phyloP scores from a whole-genome alignment of 1,140 invertebrate species.

The Macrotrachela quadricornifera region DNA sequence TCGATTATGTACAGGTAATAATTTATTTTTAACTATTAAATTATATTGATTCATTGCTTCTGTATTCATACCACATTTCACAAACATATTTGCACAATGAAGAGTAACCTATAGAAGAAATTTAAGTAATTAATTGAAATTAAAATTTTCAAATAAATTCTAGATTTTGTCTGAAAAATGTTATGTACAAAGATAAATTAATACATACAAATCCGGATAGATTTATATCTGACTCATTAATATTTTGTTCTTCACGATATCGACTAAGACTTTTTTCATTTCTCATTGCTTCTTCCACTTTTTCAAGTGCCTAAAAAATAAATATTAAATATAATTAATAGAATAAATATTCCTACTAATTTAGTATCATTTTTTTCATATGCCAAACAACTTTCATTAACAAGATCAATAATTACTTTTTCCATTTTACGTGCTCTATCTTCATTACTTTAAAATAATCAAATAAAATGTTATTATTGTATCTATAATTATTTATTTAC shows the following conservation, averaged over 20 bases:
- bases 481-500: conserved; percentile 40
- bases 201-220: conserved; percentile 62
- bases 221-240: conserved; percentile 67
- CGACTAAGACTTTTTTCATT: conserved; percentile 65
- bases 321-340: no score
- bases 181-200: no score
- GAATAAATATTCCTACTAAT: conserved; percentile 18
- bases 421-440: conserved; percentile 62
- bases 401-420: conserved; percentile 53
- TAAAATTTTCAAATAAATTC: neutral
- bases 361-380: conserved; percentile 39
- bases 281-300: conserved; percentile 81
- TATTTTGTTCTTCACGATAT: conserved; percentile 64
- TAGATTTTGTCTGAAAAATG: no score
- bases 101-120: conserved; percentile 50
- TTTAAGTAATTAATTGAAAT: conserved; percentile 10
- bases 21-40: conserved; percentile 36
- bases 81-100: conserved; percentile 77
- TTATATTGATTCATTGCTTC: conserved; percentile 88
- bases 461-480: conserved; percentile 44
- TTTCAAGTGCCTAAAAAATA: conserved; percentile 43
- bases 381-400: conserved; percentile 56
- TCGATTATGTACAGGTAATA: conserved; percentile 39
- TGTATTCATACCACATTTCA: conserved; percentile 71
- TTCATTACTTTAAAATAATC: conserved; percentile 41